A percentile compares a stretch with the other conserved stretches of the same genome.
Conservation (phyloP, 2,113 vertebrate species). For the Stomatorhinus ivindoensis region DNA sequence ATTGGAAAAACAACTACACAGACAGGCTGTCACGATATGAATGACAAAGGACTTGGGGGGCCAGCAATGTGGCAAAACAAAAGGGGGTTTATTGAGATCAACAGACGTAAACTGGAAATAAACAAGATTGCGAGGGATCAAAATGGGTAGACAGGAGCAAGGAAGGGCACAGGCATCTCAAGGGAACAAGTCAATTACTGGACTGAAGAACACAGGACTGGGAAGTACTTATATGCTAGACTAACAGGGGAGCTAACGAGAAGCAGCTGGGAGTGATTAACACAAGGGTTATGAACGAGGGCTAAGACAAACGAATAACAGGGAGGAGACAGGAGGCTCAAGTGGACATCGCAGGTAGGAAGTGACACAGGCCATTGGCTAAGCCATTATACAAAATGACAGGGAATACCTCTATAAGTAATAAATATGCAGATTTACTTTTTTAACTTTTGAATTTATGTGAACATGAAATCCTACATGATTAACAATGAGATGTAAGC, state of each 20-base stretch:
- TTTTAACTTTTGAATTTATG: neutral
- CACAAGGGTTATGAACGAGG: neutral
- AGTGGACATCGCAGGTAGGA: neutral
- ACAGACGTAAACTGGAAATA: neutral
- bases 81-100: neutral
- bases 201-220: neutral
- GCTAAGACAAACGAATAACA: neutral
- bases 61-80: neutral
- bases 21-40: neutral
- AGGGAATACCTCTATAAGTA: neutral
- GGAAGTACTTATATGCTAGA: neutral
- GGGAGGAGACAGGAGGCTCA: neutral
- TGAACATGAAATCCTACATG: neutral
- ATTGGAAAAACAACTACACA: neutral
- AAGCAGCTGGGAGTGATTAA: neutral
- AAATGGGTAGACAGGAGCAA: neutral
- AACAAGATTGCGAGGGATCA: neutral
- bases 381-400: neutral
- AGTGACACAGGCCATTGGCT: neutral
- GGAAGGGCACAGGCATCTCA: neutral
- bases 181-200: neutral
- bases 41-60: neutral
- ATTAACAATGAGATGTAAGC: neutral
- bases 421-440: neutral
- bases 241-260: neutral